Conservation (phyloP, 2,113 vertebrate genomes). For the Neopipo cinnamomea region DNA sequence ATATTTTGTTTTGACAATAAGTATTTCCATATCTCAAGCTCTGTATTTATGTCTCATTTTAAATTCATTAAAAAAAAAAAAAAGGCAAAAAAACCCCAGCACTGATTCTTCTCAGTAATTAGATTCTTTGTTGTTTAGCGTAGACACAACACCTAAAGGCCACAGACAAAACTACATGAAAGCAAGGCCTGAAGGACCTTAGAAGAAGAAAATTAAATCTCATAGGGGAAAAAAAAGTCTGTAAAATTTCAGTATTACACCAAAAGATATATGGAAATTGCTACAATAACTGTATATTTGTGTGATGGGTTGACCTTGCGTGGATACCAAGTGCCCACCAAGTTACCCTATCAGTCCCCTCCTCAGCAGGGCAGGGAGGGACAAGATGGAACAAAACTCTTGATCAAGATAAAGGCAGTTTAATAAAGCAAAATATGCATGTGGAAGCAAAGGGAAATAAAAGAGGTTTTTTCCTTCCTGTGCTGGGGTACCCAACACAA, state of each 20-base stretch:
- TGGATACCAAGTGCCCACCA: neutral
- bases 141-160: neutral
- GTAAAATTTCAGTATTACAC: neutral
- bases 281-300: neutral
- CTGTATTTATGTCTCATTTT: neutral
- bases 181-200: neutral
- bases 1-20: neutral
- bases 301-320: neutral
- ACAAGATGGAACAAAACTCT: neutral
- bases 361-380: neutral
- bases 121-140: neutral
- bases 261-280: neutral
- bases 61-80: neutral
- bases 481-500: neutral
- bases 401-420: neutral
- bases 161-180: neutral
- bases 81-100: neutral
- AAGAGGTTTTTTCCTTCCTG: neutral
- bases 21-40: neutral
- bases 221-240: neutral
- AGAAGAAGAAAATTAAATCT: neutral
- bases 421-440: neutral
- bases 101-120: neutral
- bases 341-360: neutral
- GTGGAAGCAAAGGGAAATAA: neutral